Conservation (phyloP, 2,888 invertebrate species). For the Strigamia crassipes region DNA sequence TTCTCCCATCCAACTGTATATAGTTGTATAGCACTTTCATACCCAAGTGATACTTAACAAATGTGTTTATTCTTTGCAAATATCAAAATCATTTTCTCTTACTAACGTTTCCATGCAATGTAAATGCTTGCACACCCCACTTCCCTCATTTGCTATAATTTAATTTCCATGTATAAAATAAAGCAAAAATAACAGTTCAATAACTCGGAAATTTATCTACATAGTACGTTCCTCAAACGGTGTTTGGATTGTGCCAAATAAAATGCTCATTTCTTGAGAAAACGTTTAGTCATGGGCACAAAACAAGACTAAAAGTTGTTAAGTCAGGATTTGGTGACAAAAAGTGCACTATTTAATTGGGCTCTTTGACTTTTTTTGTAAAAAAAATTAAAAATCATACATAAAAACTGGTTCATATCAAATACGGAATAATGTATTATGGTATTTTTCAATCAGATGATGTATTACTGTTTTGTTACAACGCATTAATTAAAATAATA, state of each 20-base stretch:
- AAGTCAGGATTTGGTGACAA: neutral
- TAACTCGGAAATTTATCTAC: neutral
- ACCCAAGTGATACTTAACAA: neutral
- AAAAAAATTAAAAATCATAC: neutral
- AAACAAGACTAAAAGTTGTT: neutral
- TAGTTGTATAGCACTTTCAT: slow-evolving; percentile 29
- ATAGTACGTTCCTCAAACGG: neutral
- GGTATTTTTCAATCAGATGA: too few species aligned
- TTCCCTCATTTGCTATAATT: neutral
- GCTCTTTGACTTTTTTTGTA: neutral
- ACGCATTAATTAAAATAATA: neutral
- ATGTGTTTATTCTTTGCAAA: neutral
- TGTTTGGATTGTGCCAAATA: slow-evolving; percentile 31
- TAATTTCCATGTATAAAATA: neutral
- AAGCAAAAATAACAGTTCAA: neutral
- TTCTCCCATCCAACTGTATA: neutral
- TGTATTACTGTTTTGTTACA: too few species aligned
- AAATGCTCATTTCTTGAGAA: slow-evolving; percentile 20
- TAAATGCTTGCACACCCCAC: neutral
- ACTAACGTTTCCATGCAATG: neutral
- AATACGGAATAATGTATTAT: too few species aligned
- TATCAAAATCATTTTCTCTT: neutral
- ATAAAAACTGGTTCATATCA: too few species aligned
- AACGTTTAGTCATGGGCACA: slow-evolving; percentile 19
- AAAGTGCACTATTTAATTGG: neutral